phyloP scores from a whole-genome alignment of 2,888 invertebrate species.

The Heterodera filipjevi region DNA sequence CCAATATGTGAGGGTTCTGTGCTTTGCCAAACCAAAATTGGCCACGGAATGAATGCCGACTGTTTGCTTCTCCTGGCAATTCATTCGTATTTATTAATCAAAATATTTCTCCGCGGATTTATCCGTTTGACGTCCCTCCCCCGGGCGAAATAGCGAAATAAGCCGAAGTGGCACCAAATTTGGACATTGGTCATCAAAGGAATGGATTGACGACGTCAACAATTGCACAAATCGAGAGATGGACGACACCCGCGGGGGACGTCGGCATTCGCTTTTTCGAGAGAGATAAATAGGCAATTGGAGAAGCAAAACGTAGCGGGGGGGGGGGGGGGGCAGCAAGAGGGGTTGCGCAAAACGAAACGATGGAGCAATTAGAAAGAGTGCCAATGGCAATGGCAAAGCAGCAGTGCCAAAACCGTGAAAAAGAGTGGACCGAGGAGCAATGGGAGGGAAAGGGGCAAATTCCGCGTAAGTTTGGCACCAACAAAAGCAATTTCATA shows the following conservation, averaged over 20 bases:
- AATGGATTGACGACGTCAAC: constrained; percentile 16
- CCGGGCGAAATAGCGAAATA: neutral
- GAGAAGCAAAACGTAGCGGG: neutral
- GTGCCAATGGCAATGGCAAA: neutral
- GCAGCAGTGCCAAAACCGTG: neutral
- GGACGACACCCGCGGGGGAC: neutral
- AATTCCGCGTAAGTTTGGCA: neutral
- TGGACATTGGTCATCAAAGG: neutral
- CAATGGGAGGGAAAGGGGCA: neutral
- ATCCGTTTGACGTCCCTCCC: constrained; percentile 2
- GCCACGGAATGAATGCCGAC: neutral
- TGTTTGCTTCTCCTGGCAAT: neutral
- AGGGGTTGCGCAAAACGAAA: too few relatives aligned
- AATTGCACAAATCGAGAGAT: neutral
- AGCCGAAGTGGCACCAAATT: constrained; percentile 1
- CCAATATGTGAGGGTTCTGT: too few relatives aligned
- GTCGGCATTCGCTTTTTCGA: neutral
- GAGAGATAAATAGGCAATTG: neutral
- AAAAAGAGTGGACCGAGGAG: neutral
- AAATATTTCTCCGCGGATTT: neutral
- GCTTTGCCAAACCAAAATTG: neutral
- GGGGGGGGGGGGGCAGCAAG: neutral
- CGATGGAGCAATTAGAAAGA: constrained; percentile 11
- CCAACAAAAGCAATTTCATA: neutral
- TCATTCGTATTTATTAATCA: neutral